Evolutionary conservation across 2,797 vertebrate species (phyloP).

Genomic region (Poecilia wingei): DNA sequence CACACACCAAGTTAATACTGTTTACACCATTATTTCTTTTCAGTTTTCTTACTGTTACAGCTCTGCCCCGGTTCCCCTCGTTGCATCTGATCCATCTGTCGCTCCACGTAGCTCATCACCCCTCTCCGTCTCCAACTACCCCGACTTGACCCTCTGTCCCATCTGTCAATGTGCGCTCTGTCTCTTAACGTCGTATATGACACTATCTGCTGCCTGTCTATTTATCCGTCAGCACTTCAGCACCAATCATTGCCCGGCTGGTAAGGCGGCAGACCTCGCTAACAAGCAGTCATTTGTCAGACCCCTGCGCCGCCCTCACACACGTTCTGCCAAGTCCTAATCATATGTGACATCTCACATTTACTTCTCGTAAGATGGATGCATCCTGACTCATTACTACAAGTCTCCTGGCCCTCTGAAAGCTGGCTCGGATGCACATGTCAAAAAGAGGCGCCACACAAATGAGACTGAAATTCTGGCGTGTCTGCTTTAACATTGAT

Average conservation of each 20-base stretch:
- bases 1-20: slow-evolving; percentile 4
- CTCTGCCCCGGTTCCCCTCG: slow-evolving; percentile 9
- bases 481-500: slow-evolving; percentile 10
- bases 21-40: slow-evolving; percentile 1
- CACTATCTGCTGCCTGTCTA: slow-evolving; percentile 61
- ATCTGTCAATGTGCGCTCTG: slow-evolving; percentile 63
- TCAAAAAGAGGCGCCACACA: slow-evolving; percentile 30
- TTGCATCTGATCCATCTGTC: slow-evolving; percentile 57
- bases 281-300: slow-evolving; percentile 68
- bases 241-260: slow-evolving; percentile 37
- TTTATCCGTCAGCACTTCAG: slow-evolving; percentile 51
- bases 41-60: slow-evolving; percentile 9
- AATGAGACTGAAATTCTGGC: slow-evolving; percentile 16
- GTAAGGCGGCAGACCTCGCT: slow-evolving; percentile 48
- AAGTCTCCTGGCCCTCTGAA: slow-evolving; percentile 39
- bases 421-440: slow-evolving; percentile 42
- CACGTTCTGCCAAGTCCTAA: slow-evolving; percentile 65
- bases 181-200: slow-evolving; percentile 51
- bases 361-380: slow-evolving; percentile 62
- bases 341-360: slow-evolving; percentile 75
- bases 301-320: slow-evolving; percentile 49
- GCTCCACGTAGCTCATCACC: slow-evolving; percentile 35
- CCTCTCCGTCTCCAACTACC: slow-evolving; percentile 43
- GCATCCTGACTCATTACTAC: slow-evolving; percentile 68
- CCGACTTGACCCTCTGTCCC: slow-evolving; percentile 68